phyloP scores from a whole-genome alignment of 2,113 vertebrate species.

The Anoura caudifer region DNA sequence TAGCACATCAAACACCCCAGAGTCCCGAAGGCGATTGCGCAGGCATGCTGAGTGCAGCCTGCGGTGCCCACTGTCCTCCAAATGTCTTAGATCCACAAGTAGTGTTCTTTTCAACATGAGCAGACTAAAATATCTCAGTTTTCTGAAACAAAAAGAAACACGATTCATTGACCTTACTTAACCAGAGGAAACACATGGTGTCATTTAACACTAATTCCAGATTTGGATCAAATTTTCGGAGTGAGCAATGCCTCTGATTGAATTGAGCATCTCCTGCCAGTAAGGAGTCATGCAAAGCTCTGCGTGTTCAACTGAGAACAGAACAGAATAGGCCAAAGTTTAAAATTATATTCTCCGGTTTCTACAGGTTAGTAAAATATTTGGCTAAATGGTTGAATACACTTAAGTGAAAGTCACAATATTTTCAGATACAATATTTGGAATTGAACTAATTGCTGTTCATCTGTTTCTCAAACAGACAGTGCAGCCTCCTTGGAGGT shows the following conservation, averaged over 20 bases:
- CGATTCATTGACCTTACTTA: slow-evolving; percentile 28
- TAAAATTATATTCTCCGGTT: background rate
- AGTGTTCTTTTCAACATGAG: background rate
- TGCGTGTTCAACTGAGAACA: background rate
- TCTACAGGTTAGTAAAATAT: slow-evolving; percentile 13
- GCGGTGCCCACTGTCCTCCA: background rate
- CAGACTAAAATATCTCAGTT: background rate
- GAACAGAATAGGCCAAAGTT: background rate
- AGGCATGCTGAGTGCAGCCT: background rate
- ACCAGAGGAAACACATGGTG: background rate
- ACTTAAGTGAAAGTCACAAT: background rate
- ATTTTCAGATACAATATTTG: slow-evolving; percentile 18
- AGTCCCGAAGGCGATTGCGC: background rate
- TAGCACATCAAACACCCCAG: background rate
- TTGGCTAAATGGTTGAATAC: slow-evolving; percentile 14
- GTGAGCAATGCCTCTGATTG: background rate
- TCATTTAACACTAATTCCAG: background rate
- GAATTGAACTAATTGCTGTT: background rate
- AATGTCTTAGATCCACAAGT: background rate
- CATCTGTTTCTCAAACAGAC: background rate
- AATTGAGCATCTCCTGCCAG: background rate
- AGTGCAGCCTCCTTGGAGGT: background rate
- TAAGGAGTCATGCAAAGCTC: background rate
- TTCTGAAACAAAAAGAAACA: slow-evolving; percentile 14
- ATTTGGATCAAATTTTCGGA: background rate